These are phyloP conservation scores for Echinops telfairi DNA, from an alignment of 2,113 vertebrate species.

Conservation along the genomic window DNA sequence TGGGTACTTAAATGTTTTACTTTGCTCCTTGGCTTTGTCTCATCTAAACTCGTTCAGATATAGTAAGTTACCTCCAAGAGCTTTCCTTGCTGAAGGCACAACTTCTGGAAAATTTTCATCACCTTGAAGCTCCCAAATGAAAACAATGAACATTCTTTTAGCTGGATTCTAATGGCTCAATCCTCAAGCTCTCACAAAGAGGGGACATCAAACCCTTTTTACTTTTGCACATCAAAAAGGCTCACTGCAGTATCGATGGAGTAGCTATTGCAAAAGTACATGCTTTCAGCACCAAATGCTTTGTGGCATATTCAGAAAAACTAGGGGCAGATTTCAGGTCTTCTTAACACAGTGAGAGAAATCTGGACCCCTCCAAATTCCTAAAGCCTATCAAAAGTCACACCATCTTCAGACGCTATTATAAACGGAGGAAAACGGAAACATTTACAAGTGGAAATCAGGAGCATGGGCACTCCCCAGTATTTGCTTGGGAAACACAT, in stretches of 20 bases:
- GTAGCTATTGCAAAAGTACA: background rate
- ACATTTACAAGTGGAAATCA: conserved; percentile 51
- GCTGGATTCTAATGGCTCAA: background rate
- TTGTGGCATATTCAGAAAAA: background rate
- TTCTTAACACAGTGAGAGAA: background rate
- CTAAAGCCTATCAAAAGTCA: conserved; percentile 16
- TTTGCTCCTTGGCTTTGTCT: background rate
- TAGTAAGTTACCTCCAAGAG: background rate
- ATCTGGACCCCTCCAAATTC: background rate
- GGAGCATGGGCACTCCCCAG: background rate
- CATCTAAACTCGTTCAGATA: conserved; percentile 1
- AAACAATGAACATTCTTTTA: background rate
- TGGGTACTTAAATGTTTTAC: conserved; percentile 34
- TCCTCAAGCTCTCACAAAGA: background rate
- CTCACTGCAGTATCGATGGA: background rate
- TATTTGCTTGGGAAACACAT: conserved; percentile 16
- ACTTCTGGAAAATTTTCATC: conserved; percentile 5
- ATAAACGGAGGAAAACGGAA: conserved; percentile 43
- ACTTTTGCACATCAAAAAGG: background rate
- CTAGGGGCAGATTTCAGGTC: background rate
- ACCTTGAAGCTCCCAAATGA: conserved; percentile 31
- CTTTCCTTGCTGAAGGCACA: conserved; percentile 12
- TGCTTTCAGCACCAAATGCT: background rate
- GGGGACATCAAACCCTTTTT: background rate
- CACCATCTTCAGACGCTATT: background rate